A percentile compares a stretch with the other conserved stretches of the same genome.
phyloP scores from a whole-genome alignment of 2,888 invertebrate species.

The Scaptomyza cyrtandrae region DNA sequence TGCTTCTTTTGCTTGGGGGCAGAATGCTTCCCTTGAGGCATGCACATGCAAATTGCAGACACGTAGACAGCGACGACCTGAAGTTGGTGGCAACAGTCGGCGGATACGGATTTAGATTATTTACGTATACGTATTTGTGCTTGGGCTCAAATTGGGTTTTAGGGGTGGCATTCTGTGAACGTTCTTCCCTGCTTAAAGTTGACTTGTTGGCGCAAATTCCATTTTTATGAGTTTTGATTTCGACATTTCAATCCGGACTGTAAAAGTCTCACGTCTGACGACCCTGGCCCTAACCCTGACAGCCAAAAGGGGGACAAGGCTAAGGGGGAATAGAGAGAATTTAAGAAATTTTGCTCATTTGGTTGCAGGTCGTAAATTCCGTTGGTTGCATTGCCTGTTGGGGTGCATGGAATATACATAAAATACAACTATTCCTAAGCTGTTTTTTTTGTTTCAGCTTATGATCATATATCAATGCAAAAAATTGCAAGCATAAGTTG shows the following conservation, averaged over 20 bases:
- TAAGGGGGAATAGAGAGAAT: constrained; percentile 46
- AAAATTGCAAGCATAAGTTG: constrained; percentile 11
- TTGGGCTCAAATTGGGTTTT: constrained; percentile 8
- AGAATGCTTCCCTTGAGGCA: constrained; percentile 22
- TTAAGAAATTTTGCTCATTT: constrained; percentile 62
- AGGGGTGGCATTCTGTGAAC: constrained; percentile 7
- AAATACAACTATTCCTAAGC: background rate
- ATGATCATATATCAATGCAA: constrained; percentile 60
- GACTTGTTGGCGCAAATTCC: constrained; percentile 70
- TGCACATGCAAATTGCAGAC: constrained; percentile 76
- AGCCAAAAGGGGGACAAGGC: background rate
- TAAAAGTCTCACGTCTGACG: constrained; percentile 17
- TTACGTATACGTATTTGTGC: background rate
- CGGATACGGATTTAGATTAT: constrained; percentile 33
- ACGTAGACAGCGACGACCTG: constrained; percentile 54
- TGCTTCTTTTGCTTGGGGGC: background rate
- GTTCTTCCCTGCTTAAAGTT: constrained; percentile 45
- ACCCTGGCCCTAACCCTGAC: constrained; percentile 14
- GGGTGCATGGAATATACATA: constrained; percentile 31
- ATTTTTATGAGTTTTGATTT: constrained; percentile 78
- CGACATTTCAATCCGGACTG: constrained; percentile 51
- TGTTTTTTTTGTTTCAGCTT: too few species aligned
- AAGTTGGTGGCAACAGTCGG: constrained; percentile 7
- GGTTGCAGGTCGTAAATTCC: constrained; percentile 45
- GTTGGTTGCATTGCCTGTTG: constrained; percentile 38